These are phyloP conservation scores for Quiscalus mexicanus DNA, from an alignment of 2,113 vertebrate species.

Conservation along the genomic window DNA sequence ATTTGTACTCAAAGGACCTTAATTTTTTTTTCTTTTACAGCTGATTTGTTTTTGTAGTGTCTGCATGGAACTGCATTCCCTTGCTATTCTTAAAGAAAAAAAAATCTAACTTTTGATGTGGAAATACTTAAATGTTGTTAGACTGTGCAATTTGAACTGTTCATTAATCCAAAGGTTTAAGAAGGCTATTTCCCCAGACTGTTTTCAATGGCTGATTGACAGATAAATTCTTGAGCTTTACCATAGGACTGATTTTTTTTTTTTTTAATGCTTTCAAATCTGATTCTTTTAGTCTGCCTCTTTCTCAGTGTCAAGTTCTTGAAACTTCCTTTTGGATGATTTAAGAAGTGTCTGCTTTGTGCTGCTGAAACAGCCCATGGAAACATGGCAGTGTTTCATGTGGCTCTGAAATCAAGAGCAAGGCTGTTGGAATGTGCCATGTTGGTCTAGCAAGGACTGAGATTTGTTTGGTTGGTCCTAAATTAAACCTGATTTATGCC, in stretches of 20 bases:
- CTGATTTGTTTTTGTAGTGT: not conserved
- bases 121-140: not conserved
- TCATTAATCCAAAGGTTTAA: not conserved
- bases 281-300: not conserved
- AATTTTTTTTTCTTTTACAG: not conserved
- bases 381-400: constrained; percentile 27
- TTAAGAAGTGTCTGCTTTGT: not conserved
- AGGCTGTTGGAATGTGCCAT: not conserved
- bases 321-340: not conserved
- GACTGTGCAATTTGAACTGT: not conserved
- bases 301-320: not conserved
- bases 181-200: not conserved
- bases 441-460: not conserved
- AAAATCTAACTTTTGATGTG: not conserved
- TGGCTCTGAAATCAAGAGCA: not conserved
- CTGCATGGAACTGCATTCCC: not conserved
- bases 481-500: not conserved
- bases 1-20: not conserved
- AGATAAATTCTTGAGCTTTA: not conserved
- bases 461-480: not conserved
- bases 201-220: not conserved
- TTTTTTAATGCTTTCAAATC: not conserved
- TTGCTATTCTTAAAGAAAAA: not conserved
- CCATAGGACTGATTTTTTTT: not conserved
- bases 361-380: constrained; percentile 1